Base-by-base conservation (phyloP, 2,888 invertebrate genomes). In the Physocephala rufipes region DNA sequence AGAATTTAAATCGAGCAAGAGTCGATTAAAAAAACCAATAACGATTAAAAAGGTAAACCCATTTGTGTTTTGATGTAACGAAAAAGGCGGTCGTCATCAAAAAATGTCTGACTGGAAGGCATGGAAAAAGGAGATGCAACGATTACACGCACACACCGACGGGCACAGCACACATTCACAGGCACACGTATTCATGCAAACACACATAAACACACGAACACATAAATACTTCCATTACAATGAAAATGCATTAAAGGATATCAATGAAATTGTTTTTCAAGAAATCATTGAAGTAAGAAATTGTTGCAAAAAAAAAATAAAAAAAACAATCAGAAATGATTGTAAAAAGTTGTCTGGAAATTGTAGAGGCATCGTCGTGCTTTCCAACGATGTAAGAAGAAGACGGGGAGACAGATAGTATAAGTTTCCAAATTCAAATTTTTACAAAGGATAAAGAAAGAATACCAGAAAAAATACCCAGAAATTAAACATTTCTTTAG, bases 1-100 rank as follows among this genome's bases (percentile, higher is more conserved):
- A 74, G 75, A 71, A 72, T 66, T 74, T 67, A 49, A 62, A 43
- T 45, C n/a, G n/a, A n/a, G 24, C 30, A 30, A 61, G 26, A 26
- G 1, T 9, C 55, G 58, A 67, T 30, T 59, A 47, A 24, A 43
- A 68, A 68, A 58, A 67, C 12, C n/a, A n/a, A n/a, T n/a, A n/a
- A n/a, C n/a, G n/a, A n/a, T n/a, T n/a, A n/a, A n/a, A n/a, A n/a
- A n/a, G n/a, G n/a, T n/a, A 36, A 36, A 36, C 9, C 36, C 9
- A n/a, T n/a, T n/a, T n/a, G n/a, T n/a, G n/a, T 36, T 36, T 36
- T 36, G 36, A 36, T 36, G 36, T 36, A 36, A 64, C 43, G 0
- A 55, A 26, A 71, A 66, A 67, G 62, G 69, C 61, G 16, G 61
- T n/a, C n/a, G 53, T 45, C 61, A 68, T 26, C 19, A 15, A 55